These are phyloP conservation scores for Gastrophryne carolinensis DNA, from an alignment of 2,797 vertebrate genomes.

Conservation along the genomic window DNA sequence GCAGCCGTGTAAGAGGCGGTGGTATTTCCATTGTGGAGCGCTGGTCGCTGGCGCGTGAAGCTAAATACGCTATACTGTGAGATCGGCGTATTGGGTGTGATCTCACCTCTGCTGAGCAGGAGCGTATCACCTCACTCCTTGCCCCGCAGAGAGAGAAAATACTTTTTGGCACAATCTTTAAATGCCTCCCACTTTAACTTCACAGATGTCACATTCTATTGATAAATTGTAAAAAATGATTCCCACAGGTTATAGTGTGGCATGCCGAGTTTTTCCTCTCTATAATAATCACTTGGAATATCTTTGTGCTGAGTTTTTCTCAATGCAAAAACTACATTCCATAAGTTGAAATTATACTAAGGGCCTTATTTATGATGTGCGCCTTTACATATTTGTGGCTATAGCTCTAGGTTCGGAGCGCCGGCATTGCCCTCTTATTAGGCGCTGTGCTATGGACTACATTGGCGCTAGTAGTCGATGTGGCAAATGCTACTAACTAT, in stretches of 20 bases:
- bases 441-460: no score
- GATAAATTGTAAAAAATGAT: neutral
- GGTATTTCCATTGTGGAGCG: slow-evolving; percentile 6
- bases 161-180: slow-evolving; percentile 26
- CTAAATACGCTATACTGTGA: slow-evolving; percentile 2
- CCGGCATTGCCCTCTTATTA: no score
- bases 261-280: neutral
- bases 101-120: slow-evolving; percentile 44
- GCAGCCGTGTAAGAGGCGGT: neutral
- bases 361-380: no score
- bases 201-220: slow-evolving; percentile 29
- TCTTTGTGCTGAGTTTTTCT: no score
- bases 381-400: no score
- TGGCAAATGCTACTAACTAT: no score
- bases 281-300: no score
- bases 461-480: no score
- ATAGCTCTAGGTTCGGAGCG: no score
- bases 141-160: slow-evolving; percentile 28
- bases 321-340: no score
- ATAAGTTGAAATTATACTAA: no score
- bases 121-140: slow-evolving; percentile 20
- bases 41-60: slow-evolving; percentile 2
- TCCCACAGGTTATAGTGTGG: neutral
- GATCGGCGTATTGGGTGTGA: slow-evolving; percentile 47
- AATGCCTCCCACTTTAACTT: slow-evolving; percentile 13